Percentiles rank a stretch among this genome's conserved stretches.
These are phyloP conservation scores for Platyura marginata DNA, from an alignment of 1,140 invertebrate genomes.

Conservation along the genomic window DNA sequence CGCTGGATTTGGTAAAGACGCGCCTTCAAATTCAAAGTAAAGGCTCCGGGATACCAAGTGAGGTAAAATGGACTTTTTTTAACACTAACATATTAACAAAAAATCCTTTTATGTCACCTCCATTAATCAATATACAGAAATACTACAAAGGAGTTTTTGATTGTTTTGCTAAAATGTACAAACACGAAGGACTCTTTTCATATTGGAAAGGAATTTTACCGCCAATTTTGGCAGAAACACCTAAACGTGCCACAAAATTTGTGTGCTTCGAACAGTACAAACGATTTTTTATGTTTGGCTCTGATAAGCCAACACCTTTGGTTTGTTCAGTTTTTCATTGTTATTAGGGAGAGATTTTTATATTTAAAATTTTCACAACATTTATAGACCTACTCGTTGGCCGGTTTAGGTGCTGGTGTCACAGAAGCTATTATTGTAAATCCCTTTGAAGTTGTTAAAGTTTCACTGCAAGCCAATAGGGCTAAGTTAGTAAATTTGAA, in stretches of 20 bases:
- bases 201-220: conserved; percentile 88
- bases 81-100: neutral
- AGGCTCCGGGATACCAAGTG: too few species aligned
- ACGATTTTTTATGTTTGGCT: conserved; percentile 59
- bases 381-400: conserved; percentile 64
- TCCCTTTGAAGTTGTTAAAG: conserved; percentile 91
- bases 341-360: too few species aligned
- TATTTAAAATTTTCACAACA: conserved; percentile 8
- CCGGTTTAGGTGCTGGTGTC: conserved; percentile 68
- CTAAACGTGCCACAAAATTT: conserved; percentile 86
- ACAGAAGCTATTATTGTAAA: conserved; percentile 82
- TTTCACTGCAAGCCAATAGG: conserved; percentile 56
- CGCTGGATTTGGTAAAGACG: conserved; percentile 82
- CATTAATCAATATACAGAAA: neutral
- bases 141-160: conserved; percentile 55
- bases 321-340: conserved; percentile 27
- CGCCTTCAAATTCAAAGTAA: conserved; percentile 61
- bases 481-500: conserved; percentile 21
- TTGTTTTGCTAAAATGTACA: conserved; percentile 77
- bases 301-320: conserved; percentile 47
- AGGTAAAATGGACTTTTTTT: neutral
- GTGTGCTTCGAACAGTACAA: conserved; percentile 88
- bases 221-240: conserved; percentile 84
- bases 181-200: conserved; percentile 56
- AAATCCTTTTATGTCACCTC: neutral